phyloP scores from a whole-genome alignment of 2,888 invertebrate species.

The Agrotis ipsilon region DNA sequence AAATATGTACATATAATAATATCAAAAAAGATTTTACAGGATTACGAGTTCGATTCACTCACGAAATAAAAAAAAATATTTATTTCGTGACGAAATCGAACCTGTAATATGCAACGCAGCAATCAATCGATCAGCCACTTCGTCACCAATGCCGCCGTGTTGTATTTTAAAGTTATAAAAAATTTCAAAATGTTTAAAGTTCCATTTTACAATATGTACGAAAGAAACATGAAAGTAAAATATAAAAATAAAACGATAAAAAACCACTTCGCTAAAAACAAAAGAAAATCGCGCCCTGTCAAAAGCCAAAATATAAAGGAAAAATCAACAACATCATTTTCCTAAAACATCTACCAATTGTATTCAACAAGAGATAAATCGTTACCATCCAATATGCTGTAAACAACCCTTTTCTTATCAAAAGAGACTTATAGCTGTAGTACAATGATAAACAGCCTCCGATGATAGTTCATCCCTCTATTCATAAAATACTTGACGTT shows the following conservation, averaged over 20 bases:
- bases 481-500: conserved; percentile 42
- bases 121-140: no score
- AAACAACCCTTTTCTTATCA: conserved; percentile 45
- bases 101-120: no score
- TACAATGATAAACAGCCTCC: conserved; percentile 29
- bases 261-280: background rate
- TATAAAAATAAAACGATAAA: background rate
- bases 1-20: no score
- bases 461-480: conserved; percentile 8
- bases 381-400: conserved; percentile 21
- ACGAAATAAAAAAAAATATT: no score
- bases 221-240: no score
- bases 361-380: conserved; percentile 9
- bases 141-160: no score
- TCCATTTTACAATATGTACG: no score
- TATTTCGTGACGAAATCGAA: no score
- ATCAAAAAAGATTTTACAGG: no score
- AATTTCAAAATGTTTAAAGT: no score
- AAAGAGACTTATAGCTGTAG: conserved; percentile 25
- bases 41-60: no score
- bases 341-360: background rate
- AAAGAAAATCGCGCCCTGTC: background rate
- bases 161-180: no score
- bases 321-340: background rate
- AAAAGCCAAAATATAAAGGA: background rate